Base-by-base conservation (phyloP, 2,797 vertebrate genomes). In the Pseudomugil tenellus region DNA sequence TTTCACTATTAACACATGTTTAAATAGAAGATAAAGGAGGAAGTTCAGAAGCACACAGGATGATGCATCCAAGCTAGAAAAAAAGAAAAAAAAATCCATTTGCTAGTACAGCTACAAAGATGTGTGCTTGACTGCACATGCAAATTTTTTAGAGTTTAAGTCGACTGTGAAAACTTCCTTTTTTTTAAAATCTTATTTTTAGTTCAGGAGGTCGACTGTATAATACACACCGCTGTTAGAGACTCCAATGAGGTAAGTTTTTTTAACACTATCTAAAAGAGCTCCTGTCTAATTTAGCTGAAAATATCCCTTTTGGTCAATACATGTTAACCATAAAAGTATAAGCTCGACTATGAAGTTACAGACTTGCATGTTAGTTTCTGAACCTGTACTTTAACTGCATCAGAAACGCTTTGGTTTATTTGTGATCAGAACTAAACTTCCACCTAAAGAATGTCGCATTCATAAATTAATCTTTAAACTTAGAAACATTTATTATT, bases 1-100 rank as follows among this genome's bases (percentile, higher is more conserved):
- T 72, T 70, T 72, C 34, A 3, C 17, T 58, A 4, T 21, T 14
- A n/a, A n/a, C 2, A 54, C 37, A 46, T 14, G 26, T 64, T 28
- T 16, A 10, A 71, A 85, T 51, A 79, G 63, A 81, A 58, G 87
- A 87, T 84, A 74, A 78, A 63, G 54, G 69, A 71, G 51, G 23
- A 55, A 0, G 31, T 35, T 59, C 4, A 26, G 5, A 41, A 21
- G 10, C 23, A 12, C 35, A 1, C 8, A 0, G 17, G 12, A 2
- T 25, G 26, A 3, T 21, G 46, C 3, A 12, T 0, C 2, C 26
- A 3, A 62, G 26, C 14, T 25, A 49, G 58, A 53, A 17, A 4
- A 28, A 29, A 3, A 17, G 16, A 58, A 23, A 5, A 32, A 32
- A 26, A 25, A 21, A 25, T n/a, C 1, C 0, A 0, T 0, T 35